Conservation (phyloP, 2,113 vertebrate species). For the Hippocampus zosterae region DNA sequence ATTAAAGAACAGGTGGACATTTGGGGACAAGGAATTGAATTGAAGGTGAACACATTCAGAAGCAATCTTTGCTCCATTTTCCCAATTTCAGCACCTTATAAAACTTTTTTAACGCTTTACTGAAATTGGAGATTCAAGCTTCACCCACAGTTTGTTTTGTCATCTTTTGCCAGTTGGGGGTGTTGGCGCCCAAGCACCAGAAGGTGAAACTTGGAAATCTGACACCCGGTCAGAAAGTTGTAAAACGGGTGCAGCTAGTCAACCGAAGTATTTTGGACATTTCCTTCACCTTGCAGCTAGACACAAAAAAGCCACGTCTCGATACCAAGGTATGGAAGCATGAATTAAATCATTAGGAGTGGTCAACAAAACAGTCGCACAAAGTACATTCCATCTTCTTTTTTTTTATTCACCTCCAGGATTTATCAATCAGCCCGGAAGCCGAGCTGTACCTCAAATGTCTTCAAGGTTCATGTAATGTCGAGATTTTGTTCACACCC, state of each 20-base stretch:
- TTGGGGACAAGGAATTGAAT: conserved; percentile 76
- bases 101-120: neutral
- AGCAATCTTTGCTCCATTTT: neutral
- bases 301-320: conserved; percentile 57
- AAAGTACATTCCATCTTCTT: neutral
- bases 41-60: conserved; percentile 74
- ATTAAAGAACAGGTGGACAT: conserved; percentile 72
- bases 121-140: neutral
- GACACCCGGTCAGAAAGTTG: conserved; percentile 70
- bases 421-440: conserved; percentile 62
- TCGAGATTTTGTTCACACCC: conserved; percentile 78
- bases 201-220: conserved; percentile 78
- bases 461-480: conserved; percentile 62
- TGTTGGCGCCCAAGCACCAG: conserved; percentile 73
- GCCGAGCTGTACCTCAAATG: conserved; percentile 67
- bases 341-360: neutral
- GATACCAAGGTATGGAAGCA: conserved; percentile 70
- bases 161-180: conserved; percentile 67
- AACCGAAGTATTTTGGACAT: conserved; percentile 75
- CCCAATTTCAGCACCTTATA: neutral
- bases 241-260: conserved; percentile 69
- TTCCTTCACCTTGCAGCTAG: conserved; percentile 65
- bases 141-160: neutral
- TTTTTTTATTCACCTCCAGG: conserved; percentile 37
- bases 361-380: neutral